phyloP scores from a whole-genome alignment of 1,140 invertebrate genomes.

The Zaprionus davidi region DNA sequence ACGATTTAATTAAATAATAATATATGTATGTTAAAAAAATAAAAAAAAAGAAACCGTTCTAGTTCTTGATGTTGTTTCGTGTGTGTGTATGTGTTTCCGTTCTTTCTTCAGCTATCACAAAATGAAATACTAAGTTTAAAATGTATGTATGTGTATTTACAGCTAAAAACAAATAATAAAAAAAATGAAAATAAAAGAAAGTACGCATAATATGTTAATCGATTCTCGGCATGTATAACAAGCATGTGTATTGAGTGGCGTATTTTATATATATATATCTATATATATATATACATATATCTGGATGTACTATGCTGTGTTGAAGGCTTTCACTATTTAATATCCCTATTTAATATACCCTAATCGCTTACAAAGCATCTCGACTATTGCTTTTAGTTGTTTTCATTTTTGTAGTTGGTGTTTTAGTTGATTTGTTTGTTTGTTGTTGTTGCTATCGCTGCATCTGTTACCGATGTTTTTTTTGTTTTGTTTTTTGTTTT shows the following conservation, averaged over 20 bases:
- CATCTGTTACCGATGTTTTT: slow-evolving; percentile 20
- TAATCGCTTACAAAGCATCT: slow-evolving; percentile 34
- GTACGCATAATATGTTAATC: neutral
- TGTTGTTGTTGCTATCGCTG: slow-evolving; percentile 27
- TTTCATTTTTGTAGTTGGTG: neutral
- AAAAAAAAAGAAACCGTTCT: neutral
- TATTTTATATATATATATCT: neutral
- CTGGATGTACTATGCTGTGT: slow-evolving; percentile 4
- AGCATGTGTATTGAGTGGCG: neutral
- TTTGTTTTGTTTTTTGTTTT: slow-evolving; percentile 36
- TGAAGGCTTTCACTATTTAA: slow-evolving; percentile 7
- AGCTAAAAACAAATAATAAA: slow-evolving; percentile 12
- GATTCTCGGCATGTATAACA: slow-evolving; percentile 19
- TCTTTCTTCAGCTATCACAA: slow-evolving; percentile 61
- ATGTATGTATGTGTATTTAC: slow-evolving; percentile 17
- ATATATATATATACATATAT: slow-evolving; percentile 14
- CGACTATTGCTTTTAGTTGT: slow-evolving; percentile 24
- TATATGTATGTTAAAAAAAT: neutral
- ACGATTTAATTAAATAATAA: neutral
- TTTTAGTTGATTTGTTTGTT: slow-evolving; percentile 14
- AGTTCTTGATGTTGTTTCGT: neutral
- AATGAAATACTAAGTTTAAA: slow-evolving; percentile 75
- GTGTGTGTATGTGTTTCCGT: slow-evolving; percentile 4
- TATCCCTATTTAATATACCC: slow-evolving; percentile 15
- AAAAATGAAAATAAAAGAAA: neutral